These are phyloP conservation scores for Synergus japonicus DNA, from an alignment of 2,888 invertebrate species.

Conservation along the genomic window DNA sequence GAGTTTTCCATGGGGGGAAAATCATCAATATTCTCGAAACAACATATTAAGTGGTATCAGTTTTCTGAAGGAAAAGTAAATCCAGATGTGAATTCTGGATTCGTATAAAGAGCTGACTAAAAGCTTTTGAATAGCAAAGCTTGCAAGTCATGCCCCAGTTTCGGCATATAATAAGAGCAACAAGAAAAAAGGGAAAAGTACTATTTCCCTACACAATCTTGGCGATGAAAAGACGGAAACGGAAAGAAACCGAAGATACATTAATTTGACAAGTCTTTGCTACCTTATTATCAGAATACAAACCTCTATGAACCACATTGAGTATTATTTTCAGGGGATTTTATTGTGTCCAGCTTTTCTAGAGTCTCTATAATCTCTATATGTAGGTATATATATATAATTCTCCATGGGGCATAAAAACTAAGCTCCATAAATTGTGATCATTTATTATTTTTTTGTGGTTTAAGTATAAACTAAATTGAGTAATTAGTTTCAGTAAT, in stretches of 20 bases:
- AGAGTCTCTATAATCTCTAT: background rate
- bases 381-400: too few relatives aligned
- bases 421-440: background rate
- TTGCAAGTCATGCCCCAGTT: conserved; percentile 55
- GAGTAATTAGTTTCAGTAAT: background rate
- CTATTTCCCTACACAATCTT: conserved; percentile 25
- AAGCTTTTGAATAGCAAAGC: conserved; percentile 56
- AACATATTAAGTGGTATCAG: conserved; percentile 14
- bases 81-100: conserved; percentile 46
- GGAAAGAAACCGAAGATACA: conserved; percentile 1
- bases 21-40: background rate
- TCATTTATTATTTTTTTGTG: background rate
- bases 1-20: background rate
- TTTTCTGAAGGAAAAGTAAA: conserved; percentile 39
- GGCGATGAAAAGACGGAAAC: background rate
- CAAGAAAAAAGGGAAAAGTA: conserved; percentile 33
- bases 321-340: conserved; percentile 15
- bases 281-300: background rate
- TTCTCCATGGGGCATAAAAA: background rate
- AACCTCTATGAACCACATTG: background rate
- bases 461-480: background rate
- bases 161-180: conserved; percentile 51
- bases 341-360: conserved; percentile 14
- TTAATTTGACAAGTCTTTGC: conserved; percentile 8
- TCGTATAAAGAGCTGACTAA: conserved; percentile 49